A percentile compares a stretch with the other conserved stretches of the same genome.
phyloP scores from a whole-genome alignment of 2,888 invertebrate species.

The Drosophila anomelani region DNA sequence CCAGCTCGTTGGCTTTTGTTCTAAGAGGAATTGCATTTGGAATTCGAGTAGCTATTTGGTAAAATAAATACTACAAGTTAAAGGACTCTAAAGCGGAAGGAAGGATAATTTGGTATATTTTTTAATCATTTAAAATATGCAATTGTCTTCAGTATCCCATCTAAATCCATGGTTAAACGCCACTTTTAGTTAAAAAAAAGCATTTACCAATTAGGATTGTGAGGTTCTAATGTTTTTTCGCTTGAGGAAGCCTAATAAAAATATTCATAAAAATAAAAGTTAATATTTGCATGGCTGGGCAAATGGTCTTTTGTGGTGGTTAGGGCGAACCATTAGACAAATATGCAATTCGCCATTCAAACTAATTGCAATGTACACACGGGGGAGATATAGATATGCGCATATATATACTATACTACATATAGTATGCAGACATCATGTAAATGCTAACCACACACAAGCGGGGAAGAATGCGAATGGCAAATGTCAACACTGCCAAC shows the following conservation, averaged over 20 bases:
- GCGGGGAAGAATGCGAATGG: conserved; percentile 2
- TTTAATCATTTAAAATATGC: background rate
- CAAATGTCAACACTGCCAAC: conserved; percentile 30
- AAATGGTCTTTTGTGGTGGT: conserved; percentile 8
- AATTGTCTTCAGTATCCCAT: background rate
- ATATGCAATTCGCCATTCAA: conserved; percentile 45
- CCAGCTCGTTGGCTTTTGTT: background rate
- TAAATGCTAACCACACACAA: conserved; percentile 13
- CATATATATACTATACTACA: background rate
- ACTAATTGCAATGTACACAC: conserved; percentile 49
- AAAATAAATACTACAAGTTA: background rate
- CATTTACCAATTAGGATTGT: background rate
- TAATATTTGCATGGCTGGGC: conserved; percentile 11
- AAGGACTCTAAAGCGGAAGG: background rate
- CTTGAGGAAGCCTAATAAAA: background rate
- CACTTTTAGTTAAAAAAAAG: background rate
- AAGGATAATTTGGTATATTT: background rate
- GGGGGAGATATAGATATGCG: conserved; percentile 6
- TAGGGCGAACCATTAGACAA: conserved; percentile 25
- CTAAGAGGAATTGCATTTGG: conserved; percentile 9
- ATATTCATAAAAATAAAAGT: conserved; percentile 9
- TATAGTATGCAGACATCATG: conserved; percentile 12
- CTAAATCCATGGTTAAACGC: background rate
- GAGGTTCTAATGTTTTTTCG: background rate
- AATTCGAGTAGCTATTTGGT: background rate